Conservation (phyloP, 2,888 invertebrate genomes). For the Drosophila borborema region DNA sequence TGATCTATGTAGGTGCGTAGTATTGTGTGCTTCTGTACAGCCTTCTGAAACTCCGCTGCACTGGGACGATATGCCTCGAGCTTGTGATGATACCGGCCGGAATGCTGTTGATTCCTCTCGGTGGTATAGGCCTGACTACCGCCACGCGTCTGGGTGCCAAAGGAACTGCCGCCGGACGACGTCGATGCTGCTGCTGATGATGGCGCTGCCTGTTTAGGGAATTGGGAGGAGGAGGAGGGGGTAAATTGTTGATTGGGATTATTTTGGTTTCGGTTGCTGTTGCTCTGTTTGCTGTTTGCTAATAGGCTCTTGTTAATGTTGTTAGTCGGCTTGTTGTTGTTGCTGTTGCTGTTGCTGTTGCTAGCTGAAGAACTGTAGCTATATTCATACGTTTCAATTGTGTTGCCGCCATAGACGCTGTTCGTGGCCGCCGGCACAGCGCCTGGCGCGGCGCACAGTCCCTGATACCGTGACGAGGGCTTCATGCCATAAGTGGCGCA, state of each 20-base stretch:
- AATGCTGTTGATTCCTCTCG: constrained; percentile 62
- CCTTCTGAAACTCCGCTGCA: constrained; percentile 77
- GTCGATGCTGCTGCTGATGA: constrained; percentile 65
- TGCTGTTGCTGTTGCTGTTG: constrained; percentile 80
- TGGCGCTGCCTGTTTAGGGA: constrained; percentile 85
- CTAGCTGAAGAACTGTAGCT: constrained; percentile 66
- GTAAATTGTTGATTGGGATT: constrained; percentile 83
- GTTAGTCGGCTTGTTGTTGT: constrained; percentile 86
- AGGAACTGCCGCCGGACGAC: constrained; percentile 65
- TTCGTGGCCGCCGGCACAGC: constrained; percentile 53
- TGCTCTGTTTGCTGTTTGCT: constrained; percentile 66
- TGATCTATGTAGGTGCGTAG: constrained; percentile 78
- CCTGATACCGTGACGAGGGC: constrained; percentile 90
- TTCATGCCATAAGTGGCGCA: constrained; percentile 90
- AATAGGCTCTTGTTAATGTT: constrained; percentile 86
- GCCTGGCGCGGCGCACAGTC: constrained; percentile 88
- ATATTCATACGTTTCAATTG: constrained; percentile 84
- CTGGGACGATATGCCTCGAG: constrained; percentile 80
- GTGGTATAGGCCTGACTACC: constrained; percentile 74
- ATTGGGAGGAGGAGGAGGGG: constrained; percentile 63
- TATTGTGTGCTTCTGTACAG: constrained; percentile 81
- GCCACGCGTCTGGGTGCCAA: constrained; percentile 67
- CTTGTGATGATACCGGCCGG: constrained; percentile 71
- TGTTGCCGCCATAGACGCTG: constrained; percentile 86
- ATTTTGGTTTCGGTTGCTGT: constrained; percentile 84